Conservation (phyloP, 2,113 vertebrate species). For the Python bivittatus region DNA sequence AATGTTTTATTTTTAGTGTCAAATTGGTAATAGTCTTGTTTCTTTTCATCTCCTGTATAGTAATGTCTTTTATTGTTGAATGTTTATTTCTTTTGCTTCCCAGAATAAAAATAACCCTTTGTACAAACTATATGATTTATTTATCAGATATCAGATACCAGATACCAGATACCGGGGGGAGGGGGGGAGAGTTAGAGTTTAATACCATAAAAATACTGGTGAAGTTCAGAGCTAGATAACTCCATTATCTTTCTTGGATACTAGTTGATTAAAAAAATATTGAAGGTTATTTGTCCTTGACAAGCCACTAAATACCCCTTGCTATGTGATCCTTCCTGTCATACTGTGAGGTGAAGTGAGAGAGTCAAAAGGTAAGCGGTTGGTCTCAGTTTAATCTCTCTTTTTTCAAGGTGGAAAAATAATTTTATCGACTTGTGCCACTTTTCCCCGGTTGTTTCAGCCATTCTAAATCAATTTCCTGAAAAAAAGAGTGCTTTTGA, state of each 20-base stretch:
- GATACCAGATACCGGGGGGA: too few species aligned
- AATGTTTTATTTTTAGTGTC: background rate
- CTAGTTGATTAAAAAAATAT: background rate
- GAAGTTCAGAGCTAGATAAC: slow-evolving; percentile 2
- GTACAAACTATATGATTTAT: slow-evolving; percentile 1
- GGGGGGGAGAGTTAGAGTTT: background rate
- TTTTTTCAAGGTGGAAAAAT: background rate
- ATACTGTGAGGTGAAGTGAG: background rate
- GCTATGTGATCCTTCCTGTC: background rate
- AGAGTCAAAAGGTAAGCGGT: background rate
- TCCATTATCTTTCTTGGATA: background rate
- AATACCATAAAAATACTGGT: background rate
- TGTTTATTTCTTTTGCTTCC: slow-evolving; percentile 5
- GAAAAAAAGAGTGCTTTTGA: background rate
- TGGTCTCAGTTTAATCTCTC: background rate
- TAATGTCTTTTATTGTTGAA: background rate
- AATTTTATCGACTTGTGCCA: background rate
- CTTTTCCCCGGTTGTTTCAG: background rate
- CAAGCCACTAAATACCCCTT: background rate
- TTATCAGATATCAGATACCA: too few species aligned
- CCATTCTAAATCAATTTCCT: background rate
- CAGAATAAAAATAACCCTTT: background rate
- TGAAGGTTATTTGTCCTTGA: background rate
- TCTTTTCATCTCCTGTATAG: background rate
- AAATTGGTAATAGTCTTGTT: slow-evolving; percentile 9